Conservation (phyloP, 2,113 vertebrate species). For the Hucho hucho region DNA sequence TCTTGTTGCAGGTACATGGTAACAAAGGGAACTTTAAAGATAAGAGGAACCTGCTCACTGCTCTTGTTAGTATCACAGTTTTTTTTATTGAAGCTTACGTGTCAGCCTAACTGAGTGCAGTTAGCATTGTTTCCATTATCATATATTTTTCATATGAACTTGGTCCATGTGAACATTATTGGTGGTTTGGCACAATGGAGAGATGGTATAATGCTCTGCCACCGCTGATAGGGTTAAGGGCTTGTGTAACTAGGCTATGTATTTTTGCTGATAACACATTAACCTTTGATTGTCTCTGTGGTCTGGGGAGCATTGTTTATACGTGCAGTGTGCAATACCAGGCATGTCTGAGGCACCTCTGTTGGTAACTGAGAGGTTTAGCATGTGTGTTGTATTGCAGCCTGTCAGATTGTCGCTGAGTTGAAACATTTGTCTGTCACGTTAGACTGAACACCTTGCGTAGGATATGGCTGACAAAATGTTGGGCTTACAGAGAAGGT, state of each 20-base stretch:
- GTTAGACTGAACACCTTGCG: neutral
- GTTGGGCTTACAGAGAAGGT: constrained; percentile 18
- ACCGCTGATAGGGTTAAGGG: constrained; percentile 9
- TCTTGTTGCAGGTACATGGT: too few relatives aligned
- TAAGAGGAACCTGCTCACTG: too few relatives aligned
- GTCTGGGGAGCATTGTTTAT: constrained; percentile 12
- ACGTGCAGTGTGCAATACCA: constrained; percentile 15
- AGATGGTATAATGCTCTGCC: too few relatives aligned
- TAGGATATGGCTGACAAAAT: neutral
- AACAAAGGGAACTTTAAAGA: too few relatives aligned
- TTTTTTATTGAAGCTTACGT: too few relatives aligned
- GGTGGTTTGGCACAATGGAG: neutral
- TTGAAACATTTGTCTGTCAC: neutral
- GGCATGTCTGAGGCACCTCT: neutral
- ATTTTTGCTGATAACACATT: constrained; percentile 15
- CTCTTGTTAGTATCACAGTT: too few relatives aligned
- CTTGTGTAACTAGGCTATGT: neutral
- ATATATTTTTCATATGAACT: neutral
- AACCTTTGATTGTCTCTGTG: constrained; percentile 38
- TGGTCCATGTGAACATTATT: neutral
- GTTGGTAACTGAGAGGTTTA: neutral
- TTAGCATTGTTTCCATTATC: too few relatives aligned
- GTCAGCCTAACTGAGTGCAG: too few relatives aligned
- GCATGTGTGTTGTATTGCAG: neutral
- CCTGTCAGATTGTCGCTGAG: neutral